These are phyloP conservation scores for Dryas iulia DNA, from an alignment of 1,140 invertebrate genomes.

Conservation along the genomic window DNA sequence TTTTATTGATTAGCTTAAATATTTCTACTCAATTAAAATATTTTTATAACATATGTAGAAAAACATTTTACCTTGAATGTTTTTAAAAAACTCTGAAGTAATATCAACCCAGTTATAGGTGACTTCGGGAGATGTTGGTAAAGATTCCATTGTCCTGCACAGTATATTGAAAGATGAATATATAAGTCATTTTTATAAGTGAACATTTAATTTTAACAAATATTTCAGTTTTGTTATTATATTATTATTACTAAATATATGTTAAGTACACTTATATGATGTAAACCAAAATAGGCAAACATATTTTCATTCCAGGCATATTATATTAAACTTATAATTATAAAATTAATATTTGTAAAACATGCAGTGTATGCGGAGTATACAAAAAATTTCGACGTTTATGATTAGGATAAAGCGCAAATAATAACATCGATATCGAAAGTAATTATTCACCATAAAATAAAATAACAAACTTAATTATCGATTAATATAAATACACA, in stretches of 20 bases:
- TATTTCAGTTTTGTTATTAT: neutral
- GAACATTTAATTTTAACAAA: neutral
- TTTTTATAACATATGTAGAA: too few relatives aligned
- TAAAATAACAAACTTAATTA: neutral
- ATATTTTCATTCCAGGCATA: neutral
- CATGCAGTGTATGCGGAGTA: too few relatives aligned
- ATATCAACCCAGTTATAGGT: slow-evolving; percentile 89
- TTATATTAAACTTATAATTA: neutral
- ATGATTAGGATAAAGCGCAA: neutral
- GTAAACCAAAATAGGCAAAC: neutral
- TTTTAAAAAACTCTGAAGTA: slow-evolving; percentile 87
- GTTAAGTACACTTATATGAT: neutral
- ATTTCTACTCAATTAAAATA: neutral
- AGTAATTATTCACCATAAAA: neutral
- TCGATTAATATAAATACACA: neutral
- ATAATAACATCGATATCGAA: neutral
- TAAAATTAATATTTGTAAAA: neutral
- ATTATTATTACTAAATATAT: neutral
- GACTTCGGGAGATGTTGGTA: slow-evolving; percentile 66
- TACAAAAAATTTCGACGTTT: neutral
- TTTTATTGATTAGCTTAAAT: too few relatives aligned
- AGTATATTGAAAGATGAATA: neutral
- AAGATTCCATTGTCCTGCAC: slow-evolving; percentile 67
- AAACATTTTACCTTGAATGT: slow-evolving; percentile 84
- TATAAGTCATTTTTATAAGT: too few relatives aligned